phyloP scores from a whole-genome alignment of 2,888 invertebrate species.

The Torymus auratus region DNA sequence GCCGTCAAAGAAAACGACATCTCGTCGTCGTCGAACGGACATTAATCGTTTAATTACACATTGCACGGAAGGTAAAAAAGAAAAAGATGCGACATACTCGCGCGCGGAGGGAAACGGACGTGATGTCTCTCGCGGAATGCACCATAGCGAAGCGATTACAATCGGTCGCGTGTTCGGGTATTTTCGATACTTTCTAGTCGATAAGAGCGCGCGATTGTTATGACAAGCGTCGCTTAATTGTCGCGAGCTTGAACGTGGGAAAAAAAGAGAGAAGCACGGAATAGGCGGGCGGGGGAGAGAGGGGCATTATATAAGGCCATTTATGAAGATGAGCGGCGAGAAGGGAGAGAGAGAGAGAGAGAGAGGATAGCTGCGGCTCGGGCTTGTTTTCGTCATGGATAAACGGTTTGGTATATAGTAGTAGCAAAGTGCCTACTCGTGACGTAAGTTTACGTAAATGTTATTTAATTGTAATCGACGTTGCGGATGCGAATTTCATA shows the following conservation, averaged over 20 bases:
- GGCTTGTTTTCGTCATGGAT: too few relatives aligned
- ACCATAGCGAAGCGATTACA: neutral
- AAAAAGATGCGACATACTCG: slow-evolving; percentile 1
- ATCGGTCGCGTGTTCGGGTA: slow-evolving; percentile 23
- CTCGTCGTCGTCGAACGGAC: neutral
- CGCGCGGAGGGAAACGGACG: neutral
- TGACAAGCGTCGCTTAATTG: slow-evolving; percentile 29
- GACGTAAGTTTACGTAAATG: slow-evolving; percentile 38
- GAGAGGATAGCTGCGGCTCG: too few relatives aligned
- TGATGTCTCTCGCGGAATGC: slow-evolving; percentile 1
- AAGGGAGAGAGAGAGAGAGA: too few relatives aligned
- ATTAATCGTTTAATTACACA: slow-evolving; percentile 38
- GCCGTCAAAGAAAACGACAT: neutral
- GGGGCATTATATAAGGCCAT: slow-evolving; percentile 28
- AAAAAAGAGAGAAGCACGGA: too few relatives aligned
- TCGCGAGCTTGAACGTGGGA: neutral
- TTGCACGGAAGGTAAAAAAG: slow-evolving; percentile 12
- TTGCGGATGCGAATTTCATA: slow-evolving; percentile 24
- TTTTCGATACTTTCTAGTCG: slow-evolving; percentile 17
- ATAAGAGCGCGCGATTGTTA: slow-evolving; percentile 15
- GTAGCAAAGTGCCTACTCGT: neutral
- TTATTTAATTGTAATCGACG: slow-evolving; percentile 4
- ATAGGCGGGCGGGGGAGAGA: too few relatives aligned
- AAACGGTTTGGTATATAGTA: too few relatives aligned
- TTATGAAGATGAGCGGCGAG: slow-evolving; percentile 9